Percentiles rank a stretch among this genome's conserved stretches.
Evolutionary conservation across 2,113 vertebrate genomes (phyloP).

Genomic region (Sapajus apella): DNA sequence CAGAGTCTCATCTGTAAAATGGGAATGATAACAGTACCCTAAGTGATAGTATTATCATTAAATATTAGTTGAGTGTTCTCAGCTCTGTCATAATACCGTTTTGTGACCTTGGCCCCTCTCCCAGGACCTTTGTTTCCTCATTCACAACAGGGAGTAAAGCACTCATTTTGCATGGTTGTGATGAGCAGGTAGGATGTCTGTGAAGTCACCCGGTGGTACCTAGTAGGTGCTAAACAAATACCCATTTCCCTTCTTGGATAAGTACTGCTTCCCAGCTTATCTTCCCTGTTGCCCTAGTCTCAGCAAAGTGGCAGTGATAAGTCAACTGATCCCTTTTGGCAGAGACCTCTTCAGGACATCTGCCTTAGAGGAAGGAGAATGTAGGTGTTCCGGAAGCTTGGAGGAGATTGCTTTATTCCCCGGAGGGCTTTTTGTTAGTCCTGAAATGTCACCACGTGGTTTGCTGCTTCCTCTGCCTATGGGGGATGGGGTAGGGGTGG

Average conservation of each 20-base stretch:
- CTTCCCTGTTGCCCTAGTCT: not conserved
- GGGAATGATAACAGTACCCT: not conserved
- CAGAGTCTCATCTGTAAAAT: not conserved
- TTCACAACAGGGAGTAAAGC: not conserved
- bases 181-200: not conserved
- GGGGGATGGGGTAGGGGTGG: not conserved
- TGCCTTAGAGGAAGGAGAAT: not conserved
- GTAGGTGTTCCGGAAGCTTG: not conserved
- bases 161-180: not conserved
- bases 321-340: too few relatives aligned
- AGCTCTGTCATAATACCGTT: not conserved
- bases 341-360: not conserved
- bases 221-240: not conserved
- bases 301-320: fast-evolving
- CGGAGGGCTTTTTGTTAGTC: not conserved
- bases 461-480: not conserved
- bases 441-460: too few relatives aligned
- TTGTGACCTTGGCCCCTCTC: not conserved
- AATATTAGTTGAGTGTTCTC: not conserved
- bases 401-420: not conserved
- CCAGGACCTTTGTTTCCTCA: not conserved
- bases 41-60: not conserved
- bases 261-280: too few relatives aligned
- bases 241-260: not conserved
- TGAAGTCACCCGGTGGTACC: not conserved